Evolutionary conservation across 2,888 invertebrate species (phyloP).

Genomic region (Piscicola geometra): DNA sequence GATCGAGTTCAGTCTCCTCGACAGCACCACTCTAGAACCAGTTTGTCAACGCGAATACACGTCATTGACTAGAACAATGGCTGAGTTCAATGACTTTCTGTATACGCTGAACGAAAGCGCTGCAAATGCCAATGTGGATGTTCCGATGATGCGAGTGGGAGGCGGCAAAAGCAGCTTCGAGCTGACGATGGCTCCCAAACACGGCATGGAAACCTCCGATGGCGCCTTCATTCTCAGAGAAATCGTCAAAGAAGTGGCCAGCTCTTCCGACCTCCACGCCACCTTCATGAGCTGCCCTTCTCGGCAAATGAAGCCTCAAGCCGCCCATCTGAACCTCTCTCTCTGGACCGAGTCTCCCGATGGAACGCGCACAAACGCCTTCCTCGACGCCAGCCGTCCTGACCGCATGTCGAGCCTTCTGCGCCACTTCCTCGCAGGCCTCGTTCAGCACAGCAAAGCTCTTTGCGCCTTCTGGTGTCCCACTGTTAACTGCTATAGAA

Average conservation of each 20-base stretch:
- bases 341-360: slow-evolving; percentile 35
- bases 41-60: slow-evolving; percentile 26
- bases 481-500: slow-evolving; percentile 42
- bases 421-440: slow-evolving; percentile 40
- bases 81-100: slow-evolving; percentile 36
- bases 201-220: slow-evolving; percentile 35
- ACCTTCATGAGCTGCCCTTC: slow-evolving; percentile 38
- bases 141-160: slow-evolving; percentile 18
- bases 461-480: slow-evolving; percentile 39
- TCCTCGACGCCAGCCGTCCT: slow-evolving; percentile 32
- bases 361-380: slow-evolving; percentile 29
- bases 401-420: slow-evolving; percentile 35
- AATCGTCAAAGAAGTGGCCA: slow-evolving; percentile 36
- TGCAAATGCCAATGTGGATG: slow-evolving; percentile 18
- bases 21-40: slow-evolving; percentile 29
- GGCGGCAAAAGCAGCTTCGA: slow-evolving; percentile 36
- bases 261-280: slow-evolving; percentile 13
- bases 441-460: slow-evolving; percentile 38
- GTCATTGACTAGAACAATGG: slow-evolving; percentile 4
- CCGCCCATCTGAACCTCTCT: slow-evolving; percentile 42
- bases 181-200: slow-evolving; percentile 25
- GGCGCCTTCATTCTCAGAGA: slow-evolving; percentile 32
- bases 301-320: slow-evolving; percentile 5
- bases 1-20: slow-evolving; percentile 38
- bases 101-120: slow-evolving; percentile 26